Conservation (phyloP, 2,888 invertebrate genomes). For the Pyrrhia umbra region DNA sequence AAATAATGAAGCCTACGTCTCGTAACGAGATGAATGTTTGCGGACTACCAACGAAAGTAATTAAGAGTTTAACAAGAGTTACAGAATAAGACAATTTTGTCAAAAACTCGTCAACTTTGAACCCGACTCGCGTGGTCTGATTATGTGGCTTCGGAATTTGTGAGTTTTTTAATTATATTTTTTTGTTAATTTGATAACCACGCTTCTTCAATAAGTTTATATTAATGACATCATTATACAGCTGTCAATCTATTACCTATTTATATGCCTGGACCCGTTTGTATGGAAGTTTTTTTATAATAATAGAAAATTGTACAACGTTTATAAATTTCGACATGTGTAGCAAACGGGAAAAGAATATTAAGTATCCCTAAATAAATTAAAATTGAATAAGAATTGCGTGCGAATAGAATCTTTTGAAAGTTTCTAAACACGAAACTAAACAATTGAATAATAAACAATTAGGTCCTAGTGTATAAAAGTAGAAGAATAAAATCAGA, state of each 20-base stretch:
- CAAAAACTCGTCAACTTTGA: conserved; percentile 68
- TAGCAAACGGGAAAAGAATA: background rate
- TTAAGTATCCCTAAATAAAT: background rate
- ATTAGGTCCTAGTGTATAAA: conserved; percentile 11
- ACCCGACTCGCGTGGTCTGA: conserved; percentile 54
- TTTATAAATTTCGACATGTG: background rate
- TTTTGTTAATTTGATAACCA: background rate
- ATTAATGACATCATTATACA: background rate
- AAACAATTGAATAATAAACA: conserved; percentile 14
- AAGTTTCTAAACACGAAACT: conserved; percentile 3
- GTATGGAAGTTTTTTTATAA: too few species aligned
- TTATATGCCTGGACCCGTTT: too few species aligned
- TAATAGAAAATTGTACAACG: too few species aligned
- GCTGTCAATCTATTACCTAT: too few species aligned
- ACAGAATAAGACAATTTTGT: conserved; percentile 79
- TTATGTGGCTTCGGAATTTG: conserved; percentile 46
- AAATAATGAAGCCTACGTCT: conserved; percentile 87
- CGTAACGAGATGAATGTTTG: conserved; percentile 87
- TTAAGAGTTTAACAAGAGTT: conserved; percentile 86
- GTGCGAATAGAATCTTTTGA: background rate
- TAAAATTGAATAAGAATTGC: conserved; percentile 2
- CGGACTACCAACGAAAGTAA: conserved; percentile 86
- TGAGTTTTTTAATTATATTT: conserved; percentile 19
- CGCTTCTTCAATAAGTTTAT: conserved; percentile 8
- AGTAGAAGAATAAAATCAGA: conserved; percentile 6